Percentiles rank a stretch among this genome's conserved stretches.
Conservation (phyloP, 2,797 vertebrate species). For the Dryobates pubescens region DNA sequence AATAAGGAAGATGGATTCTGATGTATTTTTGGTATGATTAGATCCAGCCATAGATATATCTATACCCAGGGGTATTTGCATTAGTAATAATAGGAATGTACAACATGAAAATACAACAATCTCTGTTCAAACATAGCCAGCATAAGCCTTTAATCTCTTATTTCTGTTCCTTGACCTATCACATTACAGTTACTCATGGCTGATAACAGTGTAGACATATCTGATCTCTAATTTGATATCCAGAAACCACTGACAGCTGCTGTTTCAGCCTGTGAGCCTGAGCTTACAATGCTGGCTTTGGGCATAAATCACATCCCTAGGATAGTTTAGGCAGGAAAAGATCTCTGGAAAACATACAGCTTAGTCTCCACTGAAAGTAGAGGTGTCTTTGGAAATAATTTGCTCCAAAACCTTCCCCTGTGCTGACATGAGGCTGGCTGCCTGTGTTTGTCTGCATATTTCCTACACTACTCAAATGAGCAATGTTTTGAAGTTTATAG, state of each 20-base stretch:
- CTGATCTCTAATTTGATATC: neutral
- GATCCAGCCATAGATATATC: neutral
- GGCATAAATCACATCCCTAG: neutral
- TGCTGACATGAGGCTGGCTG: neutral
- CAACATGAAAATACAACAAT: neutral
- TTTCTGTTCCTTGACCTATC: neutral
- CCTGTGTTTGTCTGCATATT: neutral
- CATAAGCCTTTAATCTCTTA: neutral
- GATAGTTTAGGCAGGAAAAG: neutral
- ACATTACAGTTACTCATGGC: neutral
- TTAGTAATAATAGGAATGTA: neutral
- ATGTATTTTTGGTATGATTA: neutral
- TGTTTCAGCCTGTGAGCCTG: neutral
- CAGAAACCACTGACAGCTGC: neutral
- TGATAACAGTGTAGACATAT: neutral
- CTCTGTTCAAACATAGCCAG: neutral
- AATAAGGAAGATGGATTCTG: neutral
- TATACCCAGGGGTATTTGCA: neutral
- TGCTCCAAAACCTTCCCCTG: neutral
- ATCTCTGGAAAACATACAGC: neutral
- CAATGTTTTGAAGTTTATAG: neutral
- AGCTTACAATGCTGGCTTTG: neutral
- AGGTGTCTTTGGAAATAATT: neutral
- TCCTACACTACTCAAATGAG: neutral
- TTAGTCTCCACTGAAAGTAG: neutral